These are phyloP conservation scores for Halictus ligatus DNA, from an alignment of 2,888 invertebrate genomes.

Conservation along the genomic window DNA sequence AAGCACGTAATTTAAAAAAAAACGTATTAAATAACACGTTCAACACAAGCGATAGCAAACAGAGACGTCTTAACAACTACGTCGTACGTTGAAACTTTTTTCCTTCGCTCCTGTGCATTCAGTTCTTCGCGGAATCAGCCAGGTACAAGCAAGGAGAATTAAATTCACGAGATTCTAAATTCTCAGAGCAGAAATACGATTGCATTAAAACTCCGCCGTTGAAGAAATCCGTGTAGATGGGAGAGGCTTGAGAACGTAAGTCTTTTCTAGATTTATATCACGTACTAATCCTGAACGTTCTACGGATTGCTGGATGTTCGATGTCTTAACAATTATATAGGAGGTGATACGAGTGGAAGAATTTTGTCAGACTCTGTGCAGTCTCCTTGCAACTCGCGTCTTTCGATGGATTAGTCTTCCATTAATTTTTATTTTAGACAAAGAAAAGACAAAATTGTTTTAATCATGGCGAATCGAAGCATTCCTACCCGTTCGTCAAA, in stretches of 20 bases:
- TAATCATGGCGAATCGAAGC: no score
- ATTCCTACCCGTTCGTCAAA: no score
- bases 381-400: neutral
- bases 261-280: conserved; percentile 39
- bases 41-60: neutral
- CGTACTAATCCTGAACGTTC: conserved; percentile 18
- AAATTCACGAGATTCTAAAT: conserved; percentile 43
- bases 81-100: neutral
- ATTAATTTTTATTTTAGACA: neutral
- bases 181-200: conserved; percentile 35
- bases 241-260: conserved; percentile 16
- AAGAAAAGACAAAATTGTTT: no score
- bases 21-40: neutral
- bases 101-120: conserved; percentile 4
- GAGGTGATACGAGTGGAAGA: neutral
- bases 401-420: neutral
- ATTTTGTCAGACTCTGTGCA: neutral
- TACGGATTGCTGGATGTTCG: conserved; percentile 17
- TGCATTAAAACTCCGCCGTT: conserved; percentile 33
- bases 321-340: conserved; percentile 4
- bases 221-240: conserved; percentile 32
- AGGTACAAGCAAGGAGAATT: conserved; percentile 30
- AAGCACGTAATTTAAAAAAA: neutral
- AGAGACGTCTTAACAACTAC: neutral
- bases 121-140: conserved; percentile 1